Conservation (phyloP, 2,113 vertebrate species). For the Pterocles orientalis region DNA sequence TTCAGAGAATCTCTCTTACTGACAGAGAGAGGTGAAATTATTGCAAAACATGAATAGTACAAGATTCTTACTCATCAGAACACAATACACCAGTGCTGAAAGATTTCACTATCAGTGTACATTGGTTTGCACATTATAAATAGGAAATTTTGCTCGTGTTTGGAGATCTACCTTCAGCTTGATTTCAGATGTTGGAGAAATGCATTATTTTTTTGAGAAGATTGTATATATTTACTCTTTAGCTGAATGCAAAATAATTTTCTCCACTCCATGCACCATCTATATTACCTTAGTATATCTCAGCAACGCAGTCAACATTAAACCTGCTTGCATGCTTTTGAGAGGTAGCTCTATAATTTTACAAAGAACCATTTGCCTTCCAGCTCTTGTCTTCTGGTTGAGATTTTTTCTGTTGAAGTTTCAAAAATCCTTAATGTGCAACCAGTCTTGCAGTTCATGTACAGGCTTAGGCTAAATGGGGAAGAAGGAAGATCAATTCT, state of each 20-base stretch:
- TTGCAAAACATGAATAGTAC: slow-evolving; percentile 53
- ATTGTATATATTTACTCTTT: slow-evolving; percentile 8
- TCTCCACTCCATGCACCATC: not conserved
- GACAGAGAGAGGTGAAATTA: slow-evolving; percentile 48
- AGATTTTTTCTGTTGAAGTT: slow-evolving; percentile 2
- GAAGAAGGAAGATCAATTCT: not conserved
- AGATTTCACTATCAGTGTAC: not conserved
- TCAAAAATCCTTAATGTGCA: not conserved
- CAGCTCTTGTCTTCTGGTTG: not conserved
- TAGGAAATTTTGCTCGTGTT: not conserved
- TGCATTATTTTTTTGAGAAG: not conserved
- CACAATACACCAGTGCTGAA: slow-evolving; percentile 36
- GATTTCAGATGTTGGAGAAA: not conserved
- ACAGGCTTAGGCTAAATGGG: not conserved
- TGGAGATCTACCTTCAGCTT: not conserved
- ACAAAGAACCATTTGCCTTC: not conserved
- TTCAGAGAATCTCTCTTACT: slow-evolving; percentile 46
- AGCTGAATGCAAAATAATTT: not conserved
- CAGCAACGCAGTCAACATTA: not conserved
- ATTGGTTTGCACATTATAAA: not conserved
- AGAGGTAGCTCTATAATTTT: not conserved
- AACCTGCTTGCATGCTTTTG: not conserved
- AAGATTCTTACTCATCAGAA: slow-evolving; percentile 54
- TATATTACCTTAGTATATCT: not conserved
- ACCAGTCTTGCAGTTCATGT: not conserved